Base-by-base conservation (phyloP, 2,113 vertebrate species). In the Pomatorhinus ruficollis region DNA sequence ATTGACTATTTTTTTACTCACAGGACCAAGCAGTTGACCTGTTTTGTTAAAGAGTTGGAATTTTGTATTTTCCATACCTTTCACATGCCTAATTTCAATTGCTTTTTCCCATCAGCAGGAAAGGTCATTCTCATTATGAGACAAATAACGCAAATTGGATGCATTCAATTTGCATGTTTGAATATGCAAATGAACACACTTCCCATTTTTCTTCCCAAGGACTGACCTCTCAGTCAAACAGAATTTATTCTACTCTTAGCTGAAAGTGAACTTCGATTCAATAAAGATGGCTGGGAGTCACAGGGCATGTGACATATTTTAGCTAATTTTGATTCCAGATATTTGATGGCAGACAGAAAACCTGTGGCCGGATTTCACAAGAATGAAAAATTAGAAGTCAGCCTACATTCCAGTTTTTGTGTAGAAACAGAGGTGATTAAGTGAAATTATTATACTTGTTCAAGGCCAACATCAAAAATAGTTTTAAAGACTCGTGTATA, bases 341-440 rank as follows among this genome's bases (percentile, higher is more conserved):
- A 94, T 87, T 83, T 95, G 88, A 92, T 90, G 80, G 69, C 76
- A 79, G 90, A 75, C 80, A 89, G 45, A 94, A 93, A 81, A 76
- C 61, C 65, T 68, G 47, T 87, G 92, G 85, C 85, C 17, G 15
- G 49, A 68, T 92, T 96, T 94, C 90, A 84, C 30, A 57, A 45
- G 86, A 84, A 96, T 96, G 90, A 95, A 84, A 94, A 94, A 96
- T 93, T 57, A 92, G 60, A 81, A 96, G 80, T 79, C 93, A 87
- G 83, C 40, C 40, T 76, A 68, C 65, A 71, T 90, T 76, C 83
- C 77, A 91, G 80, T 40, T 92, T 96, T 95, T 93, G 64, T 87
- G 80, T 90, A 72, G 95, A 89, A 96, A 94, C 76, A 94, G 76
- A 86, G 53, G 92, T 72, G 90, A 96, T 96, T 96, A 95, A 97